Conservation (phyloP, 1,140 invertebrate species). For the Pogonus chalceus region DNA sequence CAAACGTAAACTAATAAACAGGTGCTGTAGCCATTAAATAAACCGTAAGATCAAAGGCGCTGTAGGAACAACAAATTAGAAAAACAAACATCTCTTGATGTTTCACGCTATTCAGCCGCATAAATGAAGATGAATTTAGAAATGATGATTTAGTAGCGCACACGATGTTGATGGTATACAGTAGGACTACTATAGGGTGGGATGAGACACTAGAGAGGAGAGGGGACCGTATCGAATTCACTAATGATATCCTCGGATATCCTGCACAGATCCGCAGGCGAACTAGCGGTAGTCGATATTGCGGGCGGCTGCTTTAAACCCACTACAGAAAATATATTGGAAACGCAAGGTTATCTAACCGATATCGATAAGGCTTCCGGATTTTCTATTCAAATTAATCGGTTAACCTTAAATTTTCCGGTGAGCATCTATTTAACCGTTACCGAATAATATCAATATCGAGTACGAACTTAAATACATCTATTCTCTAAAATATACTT, state of each 20-base stretch:
- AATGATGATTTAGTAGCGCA: slow-evolving; percentile 5
- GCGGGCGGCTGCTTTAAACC: too few relatives aligned
- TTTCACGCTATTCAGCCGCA: slow-evolving; percentile 1
- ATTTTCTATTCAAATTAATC: too few relatives aligned
- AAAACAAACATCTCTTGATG: slow-evolving; percentile 6
- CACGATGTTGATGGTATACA: too few relatives aligned
- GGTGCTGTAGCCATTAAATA: slow-evolving; percentile 1
- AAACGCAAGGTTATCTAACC: too few relatives aligned
- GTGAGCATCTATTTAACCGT: too few relatives aligned
- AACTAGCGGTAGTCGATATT: background rate
- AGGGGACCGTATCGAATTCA: background rate
- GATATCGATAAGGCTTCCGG: too few relatives aligned
- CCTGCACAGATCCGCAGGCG: background rate
- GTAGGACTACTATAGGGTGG: background rate
- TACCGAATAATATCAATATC: too few relatives aligned
- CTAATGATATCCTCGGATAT: background rate
- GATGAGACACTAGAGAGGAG: background rate
- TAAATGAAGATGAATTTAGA: slow-evolving; percentile 5
- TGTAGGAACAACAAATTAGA: slow-evolving; percentile 1
- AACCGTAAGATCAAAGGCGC: slow-evolving; percentile 5
- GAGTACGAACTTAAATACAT: too few relatives aligned
- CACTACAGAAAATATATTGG: too few relatives aligned
- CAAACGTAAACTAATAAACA: slow-evolving; percentile 7
- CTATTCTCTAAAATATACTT: too few relatives aligned
- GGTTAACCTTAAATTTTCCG: too few relatives aligned